Conservation (phyloP, 2,797 vertebrate genomes). For the Rhabdophis nuchalis region DNA sequence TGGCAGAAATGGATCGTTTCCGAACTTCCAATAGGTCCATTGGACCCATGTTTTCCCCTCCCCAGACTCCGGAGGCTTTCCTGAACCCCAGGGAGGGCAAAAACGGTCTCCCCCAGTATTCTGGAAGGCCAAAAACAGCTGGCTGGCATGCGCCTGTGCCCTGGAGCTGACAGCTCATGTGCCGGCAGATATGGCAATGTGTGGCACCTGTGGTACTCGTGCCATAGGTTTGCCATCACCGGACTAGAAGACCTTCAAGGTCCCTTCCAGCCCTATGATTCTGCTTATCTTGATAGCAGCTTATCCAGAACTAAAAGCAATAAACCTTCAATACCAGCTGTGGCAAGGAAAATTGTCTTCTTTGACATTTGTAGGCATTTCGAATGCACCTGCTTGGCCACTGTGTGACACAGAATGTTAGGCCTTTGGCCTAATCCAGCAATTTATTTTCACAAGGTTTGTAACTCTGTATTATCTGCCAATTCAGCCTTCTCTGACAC, state of each 20-base stretch:
- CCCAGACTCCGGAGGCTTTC: no score
- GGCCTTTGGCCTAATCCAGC: background rate
- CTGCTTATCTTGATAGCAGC: background rate
- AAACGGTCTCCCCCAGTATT: no score
- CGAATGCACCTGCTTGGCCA: background rate
- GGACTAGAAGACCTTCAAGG: background rate
- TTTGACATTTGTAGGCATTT: background rate
- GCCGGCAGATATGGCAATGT: no score
- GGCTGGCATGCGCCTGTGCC: no score
- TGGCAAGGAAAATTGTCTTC: background rate
- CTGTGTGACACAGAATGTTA: background rate
- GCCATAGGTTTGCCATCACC: no score
- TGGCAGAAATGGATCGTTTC: no score
- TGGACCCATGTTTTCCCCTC: no score
- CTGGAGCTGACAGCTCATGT: no score
- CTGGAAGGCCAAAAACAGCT: no score
- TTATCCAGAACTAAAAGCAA: background rate
- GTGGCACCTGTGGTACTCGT: no score
- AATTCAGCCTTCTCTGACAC: background rate
- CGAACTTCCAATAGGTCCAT: no score
- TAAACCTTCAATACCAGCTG: background rate
- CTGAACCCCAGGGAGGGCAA: no score
- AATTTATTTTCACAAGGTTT: background rate
- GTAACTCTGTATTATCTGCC: background rate
- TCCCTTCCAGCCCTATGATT: background rate